Evolutionary conservation across 2,888 invertebrate species (phyloP), one percentile per base, ranked within the genome.

Genomic region (Epiblema foenella): DNA sequence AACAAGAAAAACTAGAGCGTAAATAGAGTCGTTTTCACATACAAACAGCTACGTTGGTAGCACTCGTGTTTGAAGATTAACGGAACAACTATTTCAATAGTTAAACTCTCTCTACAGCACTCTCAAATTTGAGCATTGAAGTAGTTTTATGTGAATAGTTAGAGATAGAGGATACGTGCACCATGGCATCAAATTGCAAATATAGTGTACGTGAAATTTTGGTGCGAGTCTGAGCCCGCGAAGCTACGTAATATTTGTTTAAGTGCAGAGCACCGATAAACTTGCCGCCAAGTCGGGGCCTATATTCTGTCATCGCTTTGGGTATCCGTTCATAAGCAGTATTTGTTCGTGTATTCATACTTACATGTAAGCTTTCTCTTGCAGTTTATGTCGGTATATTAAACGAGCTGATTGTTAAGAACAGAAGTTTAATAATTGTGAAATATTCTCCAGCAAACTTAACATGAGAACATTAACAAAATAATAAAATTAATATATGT

Each of bases 161-260:
- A 69, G 18, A 58, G 17, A 58, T 59, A 65, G 58, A 59, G 46
- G 18, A 59, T 42, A 57, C 51, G 42, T 68, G 42, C 39, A 59
- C 33, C 37, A 39, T 56, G n/a, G 39, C n/a, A 62, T 56, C 42
- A 54, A 63, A 62, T 62, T 71, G 60, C 66, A 67, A 71, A 71
- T 71, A 51, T 71, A 60, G 67, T 63, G 18, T 63, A 51, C 63
- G 58, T 58, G 69, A 69, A 69, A 72, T 73, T 73, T 67, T 66
- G 65, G 63, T 66, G 64, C 29, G 58, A 42, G 69, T 51, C 62
- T 51, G 42, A 63, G 66, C 72, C 68, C 57, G 68, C 46, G 59
- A 57, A 69, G 73, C 75, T 76, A 74, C 76, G 75, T 75, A 72
- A 77, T 78, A 76, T 78, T 78, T 77, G 78, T 75, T 77, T 74